Percentiles rank a stretch among this genome's conserved stretches.
Evolutionary conservation across 2,113 vertebrate species (phyloP).

Genomic region (Plestiodon gilberti): DNA sequence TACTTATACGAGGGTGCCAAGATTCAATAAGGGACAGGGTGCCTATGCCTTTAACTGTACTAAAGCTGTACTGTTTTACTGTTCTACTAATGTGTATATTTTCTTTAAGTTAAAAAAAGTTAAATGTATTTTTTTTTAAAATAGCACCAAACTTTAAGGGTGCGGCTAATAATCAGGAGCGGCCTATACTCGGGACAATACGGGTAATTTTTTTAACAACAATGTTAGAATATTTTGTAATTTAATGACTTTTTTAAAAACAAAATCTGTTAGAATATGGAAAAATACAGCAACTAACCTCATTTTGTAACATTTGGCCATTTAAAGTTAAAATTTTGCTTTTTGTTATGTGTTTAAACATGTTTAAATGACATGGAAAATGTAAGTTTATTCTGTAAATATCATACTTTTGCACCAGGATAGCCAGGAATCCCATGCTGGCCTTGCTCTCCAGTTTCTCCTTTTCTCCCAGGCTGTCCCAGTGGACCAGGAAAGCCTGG

Average conservation of each 20-base stretch:
- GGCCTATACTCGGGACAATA: too few relatives aligned
- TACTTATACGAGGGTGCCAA: too few relatives aligned
- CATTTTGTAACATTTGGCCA: not conserved
- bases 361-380: conserved; percentile 2
- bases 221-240: too few relatives aligned
- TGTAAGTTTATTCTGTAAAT: not conserved
- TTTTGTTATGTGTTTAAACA: not conserved
- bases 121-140: too few relatives aligned
- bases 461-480: conserved; percentile 73
- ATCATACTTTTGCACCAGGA: conserved; percentile 78
- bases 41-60: too few relatives aligned
- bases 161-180: too few relatives aligned
- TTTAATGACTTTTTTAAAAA: not conserved
- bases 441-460: conserved; percentile 78
- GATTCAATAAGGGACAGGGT: too few relatives aligned
- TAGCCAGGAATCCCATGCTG: conserved; percentile 80
- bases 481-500: conserved; percentile 74
- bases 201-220: too few relatives aligned
- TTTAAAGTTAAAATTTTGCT: not conserved
- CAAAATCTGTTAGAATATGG: not conserved
- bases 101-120: too few relatives aligned
- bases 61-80: too few relatives aligned
- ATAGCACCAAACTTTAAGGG: too few relatives aligned
- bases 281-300: not conserved
- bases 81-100: too few relatives aligned